Base-by-base conservation (phyloP, 1,140 invertebrate genomes). In the Drosophila rufa region DNA sequence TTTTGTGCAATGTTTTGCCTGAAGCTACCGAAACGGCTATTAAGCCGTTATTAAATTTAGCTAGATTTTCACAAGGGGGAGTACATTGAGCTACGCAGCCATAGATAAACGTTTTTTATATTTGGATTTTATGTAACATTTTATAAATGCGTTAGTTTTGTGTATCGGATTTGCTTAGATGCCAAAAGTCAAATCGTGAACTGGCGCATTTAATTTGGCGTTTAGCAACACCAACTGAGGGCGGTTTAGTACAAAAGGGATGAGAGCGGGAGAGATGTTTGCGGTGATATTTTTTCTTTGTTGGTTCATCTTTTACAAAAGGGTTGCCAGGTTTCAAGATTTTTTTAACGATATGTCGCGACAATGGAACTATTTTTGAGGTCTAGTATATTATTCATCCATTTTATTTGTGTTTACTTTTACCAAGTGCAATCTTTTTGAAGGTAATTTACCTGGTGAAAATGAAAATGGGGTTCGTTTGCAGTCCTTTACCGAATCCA, bases 211-310 rank as follows among this genome's bases (percentile, higher is more conserved):
- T n/a, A 4, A 19, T 36, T 56, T 15, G 17, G 14, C 42, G 17
- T 55, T 70, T 8, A 11, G 6, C 60, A 65, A 56, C 67, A 70
- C 67, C 50, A 15, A 15, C 42, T 25, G 50, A 40, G 60, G 50
- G 66, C 36, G 7, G 14, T 27, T 3, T 17, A 17, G 7, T 9
- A 19, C 38, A 30, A 53, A 30, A 47, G 22, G 19, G 19, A 38
- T 38, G 38, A 48, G 48, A 43, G 15, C n/a, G 43, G 51, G 27
- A 70, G 46, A 68, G 65, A 8, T 25, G 22, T 3, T 65, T 38
- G 51, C 40, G 38, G 38, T 71, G 50, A 40, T 57, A 38, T 27
- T 40, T 51, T 45, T 30, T 22, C 17, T 57, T 38, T 5, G 27
- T 40, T 33, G 14, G 15, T 15, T 30, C 33, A 53, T 12, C 11